These are phyloP conservation scores for Siderastrea radians DNA, from an alignment of 92 coral and sea anemone genomes.

Conservation along the genomic window DNA sequence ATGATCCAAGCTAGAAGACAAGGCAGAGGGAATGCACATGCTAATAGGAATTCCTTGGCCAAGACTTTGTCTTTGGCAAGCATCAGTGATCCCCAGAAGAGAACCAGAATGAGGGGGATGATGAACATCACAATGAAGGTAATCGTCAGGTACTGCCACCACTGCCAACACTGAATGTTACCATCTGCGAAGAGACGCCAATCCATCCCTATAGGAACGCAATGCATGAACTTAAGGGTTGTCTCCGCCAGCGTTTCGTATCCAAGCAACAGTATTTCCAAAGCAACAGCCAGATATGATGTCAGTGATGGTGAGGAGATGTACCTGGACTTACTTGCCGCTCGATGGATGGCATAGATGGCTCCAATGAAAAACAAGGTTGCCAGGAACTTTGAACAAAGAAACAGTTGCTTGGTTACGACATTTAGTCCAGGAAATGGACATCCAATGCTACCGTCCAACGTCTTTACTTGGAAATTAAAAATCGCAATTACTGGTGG, in stretches of 20 bases:
- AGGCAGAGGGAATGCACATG: slow-evolving; percentile 41
- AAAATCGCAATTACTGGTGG: slow-evolving; percentile 41
- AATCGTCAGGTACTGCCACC: slow-evolving; percentile 60
- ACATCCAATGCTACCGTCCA: slow-evolving; percentile 42
- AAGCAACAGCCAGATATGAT: slow-evolving; percentile 30
- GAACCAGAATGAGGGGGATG: slow-evolving; percentile 46
- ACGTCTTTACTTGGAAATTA: slow-evolving; percentile 47
- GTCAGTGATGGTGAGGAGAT: slow-evolving; percentile 3
- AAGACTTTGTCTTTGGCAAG: slow-evolving; percentile 40
- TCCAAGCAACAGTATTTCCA: slow-evolving; percentile 61
- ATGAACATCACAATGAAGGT: slow-evolving; percentile 17
- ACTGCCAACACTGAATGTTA: slow-evolving; percentile 62
- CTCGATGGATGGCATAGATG: slow-evolving; percentile 34
- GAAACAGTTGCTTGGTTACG: slow-evolving; percentile 63
- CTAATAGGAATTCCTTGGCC: slow-evolving; percentile 40
- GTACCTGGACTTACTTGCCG: neutral
- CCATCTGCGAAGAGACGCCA: slow-evolving; percentile 53
- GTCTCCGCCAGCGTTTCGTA: slow-evolving; percentile 61
- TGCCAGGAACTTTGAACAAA: slow-evolving; percentile 43
- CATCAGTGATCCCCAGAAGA: slow-evolving; percentile 55
- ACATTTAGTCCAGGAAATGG: slow-evolving; percentile 74
- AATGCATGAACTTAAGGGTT: slow-evolving; percentile 56
- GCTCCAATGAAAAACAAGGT: slow-evolving; percentile 25
- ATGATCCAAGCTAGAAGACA: slow-evolving; percentile 26
- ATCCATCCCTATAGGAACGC: slow-evolving; percentile 31